Evolutionary conservation across 2,888 invertebrate species (phyloP).

Genomic region (Lithophane semibrunnea): DNA sequence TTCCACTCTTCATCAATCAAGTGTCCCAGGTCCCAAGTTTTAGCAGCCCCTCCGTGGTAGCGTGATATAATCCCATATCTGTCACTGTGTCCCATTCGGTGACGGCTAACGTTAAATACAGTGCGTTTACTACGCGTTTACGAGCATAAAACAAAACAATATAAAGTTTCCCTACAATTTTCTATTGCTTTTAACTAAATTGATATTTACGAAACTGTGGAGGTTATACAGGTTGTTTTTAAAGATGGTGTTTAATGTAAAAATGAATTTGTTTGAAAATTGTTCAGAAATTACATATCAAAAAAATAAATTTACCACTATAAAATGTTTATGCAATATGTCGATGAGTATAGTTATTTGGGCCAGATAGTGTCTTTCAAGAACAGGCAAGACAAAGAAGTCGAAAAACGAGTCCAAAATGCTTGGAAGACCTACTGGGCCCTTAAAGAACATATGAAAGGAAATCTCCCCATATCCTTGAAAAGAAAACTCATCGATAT

Average conservation of each 20-base stretch:
- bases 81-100: constrained; percentile 75
- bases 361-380: no score
- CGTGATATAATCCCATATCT: constrained; percentile 83
- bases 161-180: constrained; percentile 64
- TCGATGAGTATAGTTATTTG: no score
- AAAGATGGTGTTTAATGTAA: constrained; percentile 1
- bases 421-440: no score
- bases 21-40: constrained; percentile 49
- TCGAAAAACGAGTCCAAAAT: no score
- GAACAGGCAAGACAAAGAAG: no score
- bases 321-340: no score
- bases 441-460: no score
- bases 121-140: constrained; percentile 70
- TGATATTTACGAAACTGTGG: constrained; percentile 57
- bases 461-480: no score
- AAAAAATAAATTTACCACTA: no score
- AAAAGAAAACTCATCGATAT: no score
- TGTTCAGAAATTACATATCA: no score
- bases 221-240: constrained; percentile 7
- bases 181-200: constrained; percentile 63
- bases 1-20: constrained; percentile 50
- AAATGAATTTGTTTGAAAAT: neutral
- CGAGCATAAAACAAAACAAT: constrained; percentile 71
- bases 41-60: constrained; percentile 62
- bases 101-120: constrained; percentile 73